Base-by-base conservation (phyloP, 2,113 vertebrate species). In the Oplegnathus fasciatus region DNA sequence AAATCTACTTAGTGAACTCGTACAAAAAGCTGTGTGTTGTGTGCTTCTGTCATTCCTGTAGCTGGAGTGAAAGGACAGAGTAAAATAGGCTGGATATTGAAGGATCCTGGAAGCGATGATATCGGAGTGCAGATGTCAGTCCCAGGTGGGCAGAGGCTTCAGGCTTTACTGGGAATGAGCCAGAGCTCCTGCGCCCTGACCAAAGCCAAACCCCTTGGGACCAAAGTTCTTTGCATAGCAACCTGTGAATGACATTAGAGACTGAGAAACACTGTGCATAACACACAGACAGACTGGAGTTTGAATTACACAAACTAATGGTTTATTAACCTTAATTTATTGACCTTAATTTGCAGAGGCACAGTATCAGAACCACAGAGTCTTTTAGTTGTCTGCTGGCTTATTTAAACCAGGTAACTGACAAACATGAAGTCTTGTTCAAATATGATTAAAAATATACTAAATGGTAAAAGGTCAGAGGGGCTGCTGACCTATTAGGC, bases 151-250 rank as follows among this genome's bases (percentile, higher is more conserved):
- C 13, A 5, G 22, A 64, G 7, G 74, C 87, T 44, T 50, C 34
- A 9, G 75, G 80, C 80, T 90, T 97, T 93, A 99, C 95, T 98
- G 96, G 0, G 98, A 96, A 87, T 99, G 97, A 84, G 97, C 95
- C 69, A 99, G 91, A 0, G 98, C 97, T 37, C 98, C 98, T 1
- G 98, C 98, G 0, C 98, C 98, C 83, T 99, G 97, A 62, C 98
- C 98, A 0, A 98, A 99, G 60, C 98, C 98, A 66, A 99, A 99
- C 54, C 98, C 98, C 84, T 99, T 99, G 55, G 97, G 98, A 55
- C 98, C 98, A 4, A 99, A 99, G 92, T 97, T 98, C 95, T 99
- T 99, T 60, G 97, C 97, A 0, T 99, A 99, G 93, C 98, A 99
- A 80, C 94, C 98, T 99, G 95, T 82, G 57, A 77, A 93, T 44